These are phyloP conservation scores for Otus sunia DNA, from an alignment of 2,113 vertebrate species.

Conservation along the genomic window DNA sequence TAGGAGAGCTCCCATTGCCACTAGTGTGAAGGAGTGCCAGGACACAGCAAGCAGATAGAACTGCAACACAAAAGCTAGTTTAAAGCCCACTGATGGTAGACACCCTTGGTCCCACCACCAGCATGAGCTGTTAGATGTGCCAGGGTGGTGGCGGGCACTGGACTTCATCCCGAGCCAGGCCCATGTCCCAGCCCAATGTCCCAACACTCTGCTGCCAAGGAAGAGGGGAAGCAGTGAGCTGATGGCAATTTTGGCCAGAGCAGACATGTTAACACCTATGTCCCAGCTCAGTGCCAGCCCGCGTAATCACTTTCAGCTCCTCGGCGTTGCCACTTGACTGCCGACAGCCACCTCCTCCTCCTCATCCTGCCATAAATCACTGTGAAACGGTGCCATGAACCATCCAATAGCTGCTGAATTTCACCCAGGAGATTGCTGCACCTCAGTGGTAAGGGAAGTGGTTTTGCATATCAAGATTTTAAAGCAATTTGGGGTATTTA, in stretches of 20 bases:
- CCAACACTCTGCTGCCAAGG: neutral
- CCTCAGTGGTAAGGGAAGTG: neutral
- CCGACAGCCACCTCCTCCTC: neutral
- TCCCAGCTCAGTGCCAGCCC: neutral
- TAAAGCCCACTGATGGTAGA: neutral
- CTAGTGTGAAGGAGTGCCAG: neutral
- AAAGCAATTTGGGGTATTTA: neutral
- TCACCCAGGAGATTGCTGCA: neutral
- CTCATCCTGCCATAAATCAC: neutral
- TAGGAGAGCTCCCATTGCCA: neutral
- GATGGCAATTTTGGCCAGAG: neutral
- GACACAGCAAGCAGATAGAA: neutral
- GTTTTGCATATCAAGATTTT: neutral
- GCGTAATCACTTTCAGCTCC: neutral
- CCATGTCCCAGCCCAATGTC: neutral
- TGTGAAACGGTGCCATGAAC: neutral
- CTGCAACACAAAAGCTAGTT: neutral
- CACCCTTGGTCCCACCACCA: neutral
- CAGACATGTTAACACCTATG: fast-evolving
- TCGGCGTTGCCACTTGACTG: neutral
- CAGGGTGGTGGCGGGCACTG: neutral
- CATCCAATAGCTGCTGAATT: conserved; percentile 15
- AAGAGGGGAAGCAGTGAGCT: neutral
- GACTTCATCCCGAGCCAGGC: neutral
- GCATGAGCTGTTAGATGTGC: neutral